Base-by-base conservation (phyloP, 2,797 vertebrate genomes). In the Orestias chungarensis region DNA sequence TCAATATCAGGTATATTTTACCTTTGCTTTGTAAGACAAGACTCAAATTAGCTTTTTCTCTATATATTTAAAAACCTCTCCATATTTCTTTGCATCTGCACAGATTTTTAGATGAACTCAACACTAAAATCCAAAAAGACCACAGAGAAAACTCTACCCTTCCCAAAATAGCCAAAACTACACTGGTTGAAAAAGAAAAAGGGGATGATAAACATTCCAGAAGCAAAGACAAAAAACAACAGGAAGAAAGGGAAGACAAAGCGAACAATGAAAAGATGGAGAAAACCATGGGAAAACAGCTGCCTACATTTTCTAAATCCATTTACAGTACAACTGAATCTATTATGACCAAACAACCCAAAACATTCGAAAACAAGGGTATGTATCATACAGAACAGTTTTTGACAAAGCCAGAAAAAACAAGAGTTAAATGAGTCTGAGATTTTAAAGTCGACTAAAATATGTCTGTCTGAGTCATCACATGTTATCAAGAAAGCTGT, bases 81-180 rank as follows among this genome's bases (percentile, higher is more conserved):
- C 4, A 9, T 71, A 5, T 67, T 11, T 75, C 15, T 68, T 0
- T 81, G 9, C 76, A 2, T 82, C 29, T 17, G 0, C 25, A 20
- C 73, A 97, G 96, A 75, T 95, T 97, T 89, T 72, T 94, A 76
- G 93, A 95, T 44, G 95, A 96, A 80, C 90, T 97, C 64, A 93
- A 94, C 77, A 74, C 88, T 12, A 96, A 95, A 82, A 89, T 95
- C 80, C 94, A 92, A 54, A 88, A 84, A 69, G 86, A 90, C 47
- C 77, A 87, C 71, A 86, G 84, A 44, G 86, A 88, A 55, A 89
- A 83, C 68, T 83, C 79, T 2, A 83, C 73, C 11, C 66, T 89
- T 35, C 87, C 87, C 14, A 89, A 86, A 80, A 90, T 88, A 66
- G 66, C 40, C 50, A 86, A 79, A 79, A 70, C 29, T 15, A 61